Conservation (phyloP, 2,797 vertebrate genomes). For the Okamejei kenojei region DNA sequence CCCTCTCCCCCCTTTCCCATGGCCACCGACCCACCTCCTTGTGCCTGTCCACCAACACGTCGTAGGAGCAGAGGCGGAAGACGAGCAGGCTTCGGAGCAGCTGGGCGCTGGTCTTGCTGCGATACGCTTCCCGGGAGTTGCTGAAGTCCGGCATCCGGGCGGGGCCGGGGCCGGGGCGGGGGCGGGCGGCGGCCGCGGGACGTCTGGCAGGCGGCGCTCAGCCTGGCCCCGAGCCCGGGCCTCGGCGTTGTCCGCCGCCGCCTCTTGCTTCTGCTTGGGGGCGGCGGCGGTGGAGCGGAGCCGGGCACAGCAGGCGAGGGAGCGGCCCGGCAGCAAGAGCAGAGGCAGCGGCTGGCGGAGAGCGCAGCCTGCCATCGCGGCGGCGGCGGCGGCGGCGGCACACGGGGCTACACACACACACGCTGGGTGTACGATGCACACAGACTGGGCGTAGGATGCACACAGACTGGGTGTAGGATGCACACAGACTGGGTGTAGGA, state of each 20-base stretch:
- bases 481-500: too few relatives aligned
- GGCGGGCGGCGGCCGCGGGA: slow-evolving; percentile 15
- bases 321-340: too few relatives aligned
- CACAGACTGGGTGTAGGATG: too few relatives aligned
- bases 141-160: slow-evolving; percentile 66
- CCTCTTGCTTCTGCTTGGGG: slow-evolving; percentile 49
- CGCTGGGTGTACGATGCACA: too few relatives aligned
- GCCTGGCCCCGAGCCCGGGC: background rate
- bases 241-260: slow-evolving; percentile 24
- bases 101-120: slow-evolving; percentile 72
- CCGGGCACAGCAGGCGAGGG: background rate
- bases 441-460: too few relatives aligned
- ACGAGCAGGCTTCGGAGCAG: slow-evolving; percentile 74
- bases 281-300: slow-evolving; percentile 37
- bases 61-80: slow-evolving; percentile 72
- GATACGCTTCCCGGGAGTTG: slow-evolving; percentile 75
- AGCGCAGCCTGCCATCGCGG: background rate
- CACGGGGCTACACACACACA: too few relatives aligned
- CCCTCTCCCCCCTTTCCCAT: background rate
- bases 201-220: background rate
- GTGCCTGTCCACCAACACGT: slow-evolving; percentile 71
- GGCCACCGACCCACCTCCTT: slow-evolving; percentile 60
- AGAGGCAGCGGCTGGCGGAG: slow-evolving; percentile 32
- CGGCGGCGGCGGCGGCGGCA: too few relatives aligned
- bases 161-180: background rate